Evolutionary conservation across 2,113 vertebrate genomes (phyloP), one percentile per base, ranked within the genome.

Genomic region (Paralichthys olivaceus): DNA sequence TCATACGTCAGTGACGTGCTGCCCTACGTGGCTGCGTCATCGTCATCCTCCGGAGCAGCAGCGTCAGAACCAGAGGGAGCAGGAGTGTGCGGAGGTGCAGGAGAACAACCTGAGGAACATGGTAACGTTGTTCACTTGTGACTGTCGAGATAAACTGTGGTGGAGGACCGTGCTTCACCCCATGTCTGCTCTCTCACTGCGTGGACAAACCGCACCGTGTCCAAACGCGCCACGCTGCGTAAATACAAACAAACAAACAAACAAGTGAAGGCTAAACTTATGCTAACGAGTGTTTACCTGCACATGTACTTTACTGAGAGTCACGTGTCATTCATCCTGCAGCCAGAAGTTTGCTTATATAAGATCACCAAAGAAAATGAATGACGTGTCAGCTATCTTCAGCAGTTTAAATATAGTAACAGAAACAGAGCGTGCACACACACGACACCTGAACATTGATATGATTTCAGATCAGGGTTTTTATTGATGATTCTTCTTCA

Each of bases 71-170:
- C 51, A 22, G 23, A 55, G 34, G 37, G 12, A 40, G 37, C 37
- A 40, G 11, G 9, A 40, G 37, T 12, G 9, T 12, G 12, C 3
- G 37, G 3, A 13, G 37, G 37, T 40, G 37, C 37, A 40, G 51
- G 54, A 75, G 37, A 62, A 75, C 32, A 63, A 49, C 74, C 77
- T 13, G 45, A 25, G 5, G 69, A 0, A 70, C 5, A 90, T 86
- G 84, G 88, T 88, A 88, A 84, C 6, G 23, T 53, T n/a, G 19
- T 11, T n/a, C 19, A 22, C 49, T 9, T 20, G 49, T 22, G 19
- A 53, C 2, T 53, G 49, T 49, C 5, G 47, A 49, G 47, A 14
- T 49, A 49, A 20, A 49, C 19, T 49, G 47, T 7, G 2, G 19
- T 43, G 19, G 6, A 13, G 49, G 8, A 22, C 43, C 14, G 19